These are phyloP conservation scores for Phortica okadai DNA, from an alignment of 2,888 invertebrate species.

Conservation along the genomic window DNA sequence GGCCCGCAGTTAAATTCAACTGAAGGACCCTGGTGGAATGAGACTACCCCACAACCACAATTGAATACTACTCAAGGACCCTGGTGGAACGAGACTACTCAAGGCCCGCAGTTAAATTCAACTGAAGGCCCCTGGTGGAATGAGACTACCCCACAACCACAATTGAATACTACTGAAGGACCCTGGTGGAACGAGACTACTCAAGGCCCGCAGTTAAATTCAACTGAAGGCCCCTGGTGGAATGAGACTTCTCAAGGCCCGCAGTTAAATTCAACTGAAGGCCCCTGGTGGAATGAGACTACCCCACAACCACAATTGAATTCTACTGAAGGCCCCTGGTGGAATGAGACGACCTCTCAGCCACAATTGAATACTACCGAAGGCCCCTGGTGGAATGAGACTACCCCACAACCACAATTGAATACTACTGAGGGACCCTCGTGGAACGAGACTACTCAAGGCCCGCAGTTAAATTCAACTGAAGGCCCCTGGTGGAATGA, in stretches of 20 bases:
- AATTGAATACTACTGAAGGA: conserved; percentile 8
- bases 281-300: conserved; percentile 15
- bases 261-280: background rate
- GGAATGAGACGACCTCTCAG: conserved; percentile 1
- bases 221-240: conserved; percentile 14
- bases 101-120: background rate
- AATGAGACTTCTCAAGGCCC: background rate
- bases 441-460: conserved; percentile 23
- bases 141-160: conserved; percentile 23
- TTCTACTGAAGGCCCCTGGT: background rate
- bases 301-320: conserved; percentile 12
- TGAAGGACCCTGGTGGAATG: conserved; percentile 7
- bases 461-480: conserved; percentile 26
- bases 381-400: background rate
- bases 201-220: background rate
- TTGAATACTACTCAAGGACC: conserved; percentile 38
- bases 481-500: background rate
- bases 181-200: background rate
- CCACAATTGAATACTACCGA: background rate
- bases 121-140: background rate
- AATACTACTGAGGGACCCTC: conserved; percentile 13
- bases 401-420: conserved; percentile 18
- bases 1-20: conserved; percentile 31
- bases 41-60: conserved; percentile 3
- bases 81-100: too few species aligned